These are phyloP conservation scores for Nematopogon swammerdamellus DNA, from an alignment of 2,888 invertebrate species.

Conservation along the genomic window DNA sequence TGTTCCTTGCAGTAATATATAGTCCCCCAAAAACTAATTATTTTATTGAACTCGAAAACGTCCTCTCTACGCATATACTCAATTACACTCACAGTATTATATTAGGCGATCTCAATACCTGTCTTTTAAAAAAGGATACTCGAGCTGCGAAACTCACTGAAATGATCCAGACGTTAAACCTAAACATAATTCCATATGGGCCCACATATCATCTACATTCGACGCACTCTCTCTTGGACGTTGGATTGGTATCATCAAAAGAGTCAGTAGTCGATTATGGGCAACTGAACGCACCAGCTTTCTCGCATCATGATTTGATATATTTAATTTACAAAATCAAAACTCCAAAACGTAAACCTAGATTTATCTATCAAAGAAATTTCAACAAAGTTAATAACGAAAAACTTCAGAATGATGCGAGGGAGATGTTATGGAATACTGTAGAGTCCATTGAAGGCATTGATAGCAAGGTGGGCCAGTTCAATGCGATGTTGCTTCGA, in stretches of 20 bases:
- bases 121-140: neutral
- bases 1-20: slow-evolving; percentile 7
- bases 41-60: slow-evolving; percentile 6
- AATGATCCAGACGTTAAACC: neutral
- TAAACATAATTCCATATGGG: neutral
- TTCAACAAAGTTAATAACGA: neutral
- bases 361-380: neutral
- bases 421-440: neutral
- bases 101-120: neutral
- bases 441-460: neutral
- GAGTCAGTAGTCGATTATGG: neutral
- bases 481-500: neutral
- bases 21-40: slow-evolving; percentile 6
- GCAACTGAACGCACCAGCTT: neutral
- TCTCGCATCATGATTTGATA: neutral
- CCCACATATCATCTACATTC: neutral
- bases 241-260: neutral
- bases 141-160: neutral
- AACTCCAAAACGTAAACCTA: neutral
- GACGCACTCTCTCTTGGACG: neutral
- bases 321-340: neutral
- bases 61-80: neutral
- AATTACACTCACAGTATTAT: neutral
- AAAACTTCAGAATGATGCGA: neutral
- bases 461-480: neutral